A percentile compares a stretch with the other conserved stretches of the same genome.
These are phyloP conservation scores for Isoperla grammatica DNA, from an alignment of 2,888 invertebrate species.

Conservation along the genomic window DNA sequence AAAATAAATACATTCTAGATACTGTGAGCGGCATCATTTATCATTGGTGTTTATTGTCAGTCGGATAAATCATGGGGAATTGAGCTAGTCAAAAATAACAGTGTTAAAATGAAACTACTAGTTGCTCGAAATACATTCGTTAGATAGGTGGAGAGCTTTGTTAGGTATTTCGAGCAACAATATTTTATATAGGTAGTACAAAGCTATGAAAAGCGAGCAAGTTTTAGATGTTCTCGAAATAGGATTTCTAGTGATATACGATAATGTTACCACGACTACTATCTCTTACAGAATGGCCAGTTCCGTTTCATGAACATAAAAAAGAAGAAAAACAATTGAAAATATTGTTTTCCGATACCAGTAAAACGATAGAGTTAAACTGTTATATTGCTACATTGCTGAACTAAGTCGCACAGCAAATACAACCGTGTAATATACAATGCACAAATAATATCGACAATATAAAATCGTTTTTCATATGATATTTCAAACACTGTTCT, in stretches of 20 bases:
- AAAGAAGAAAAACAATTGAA: slow-evolving; percentile 25
- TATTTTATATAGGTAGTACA: too few relatives aligned
- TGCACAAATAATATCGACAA: slow-evolving; percentile 10
- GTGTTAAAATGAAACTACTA: slow-evolving; percentile 6
- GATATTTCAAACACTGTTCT: slow-evolving; percentile 6
- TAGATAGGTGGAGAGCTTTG: too few relatives aligned
- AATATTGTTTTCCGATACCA: slow-evolving; percentile 29
- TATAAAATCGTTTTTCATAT: slow-evolving; percentile 11
- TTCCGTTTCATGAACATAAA: slow-evolving; percentile 30
- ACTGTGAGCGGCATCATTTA: slow-evolving; percentile 4
- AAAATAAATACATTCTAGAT: slow-evolving; percentile 2
- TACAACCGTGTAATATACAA: slow-evolving; percentile 2
- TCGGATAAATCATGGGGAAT: slow-evolving; percentile 14
- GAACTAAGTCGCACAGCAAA: slow-evolving; percentile 22
- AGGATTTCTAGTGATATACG: slow-evolving; percentile 36
- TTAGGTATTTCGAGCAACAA: too few relatives aligned
- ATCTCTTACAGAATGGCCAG: slow-evolving; percentile 33
- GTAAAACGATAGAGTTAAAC: slow-evolving; percentile 27
- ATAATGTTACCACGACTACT: slow-evolving; percentile 33
- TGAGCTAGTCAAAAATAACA: slow-evolving; percentile 11
- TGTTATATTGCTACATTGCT: slow-evolving; percentile 24
- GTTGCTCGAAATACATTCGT: background rate
- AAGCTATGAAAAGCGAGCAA: slow-evolving; percentile 33
- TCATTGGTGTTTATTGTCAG: slow-evolving; percentile 17
- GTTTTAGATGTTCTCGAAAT: slow-evolving; percentile 35